These are phyloP conservation scores for Drosophila anceps DNA, from an alignment of 2,888 invertebrate species.

Conservation along the genomic window DNA sequence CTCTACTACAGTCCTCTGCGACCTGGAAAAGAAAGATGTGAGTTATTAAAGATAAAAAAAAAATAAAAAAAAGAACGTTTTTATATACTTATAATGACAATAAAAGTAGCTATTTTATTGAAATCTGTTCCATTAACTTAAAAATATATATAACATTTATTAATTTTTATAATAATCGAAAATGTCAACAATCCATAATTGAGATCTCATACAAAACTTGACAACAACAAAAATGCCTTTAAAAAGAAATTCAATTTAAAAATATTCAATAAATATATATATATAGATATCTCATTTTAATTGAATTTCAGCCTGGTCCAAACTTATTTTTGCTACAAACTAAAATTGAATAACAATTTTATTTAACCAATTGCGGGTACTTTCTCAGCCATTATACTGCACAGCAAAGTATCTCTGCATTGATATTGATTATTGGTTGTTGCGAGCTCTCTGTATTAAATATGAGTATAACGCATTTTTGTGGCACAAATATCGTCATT, in stretches of 20 bases:
- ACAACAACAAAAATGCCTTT: no score
- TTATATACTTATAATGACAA: no score
- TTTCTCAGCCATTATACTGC: neutral
- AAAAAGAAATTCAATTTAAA: neutral
- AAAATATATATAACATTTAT: no score
- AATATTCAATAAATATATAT: neutral
- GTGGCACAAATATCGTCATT: conserved; percentile 33
- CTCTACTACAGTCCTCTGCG: no score
- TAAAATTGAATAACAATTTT: neutral
- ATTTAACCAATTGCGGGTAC: neutral
- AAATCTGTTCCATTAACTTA: no score
- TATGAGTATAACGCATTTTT: conserved; percentile 13
- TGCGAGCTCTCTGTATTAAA: conserved; percentile 33
- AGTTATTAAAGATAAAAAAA: no score
- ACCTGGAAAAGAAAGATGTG: no score
- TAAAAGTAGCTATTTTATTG: no score
- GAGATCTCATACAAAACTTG: neutral
- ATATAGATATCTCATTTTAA: neutral
- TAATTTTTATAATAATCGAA: no score
- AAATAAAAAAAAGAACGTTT: no score
- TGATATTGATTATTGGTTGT: conserved; percentile 41
- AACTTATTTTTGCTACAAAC: neutral
- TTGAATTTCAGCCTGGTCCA: neutral
- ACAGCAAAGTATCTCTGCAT: conserved; percentile 12
- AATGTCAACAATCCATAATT: no score